Evolutionary conservation across 2,797 vertebrate species (phyloP), one percentile per base, ranked within the genome.

Genomic region (Mormyrus hasselquistii): DNA sequence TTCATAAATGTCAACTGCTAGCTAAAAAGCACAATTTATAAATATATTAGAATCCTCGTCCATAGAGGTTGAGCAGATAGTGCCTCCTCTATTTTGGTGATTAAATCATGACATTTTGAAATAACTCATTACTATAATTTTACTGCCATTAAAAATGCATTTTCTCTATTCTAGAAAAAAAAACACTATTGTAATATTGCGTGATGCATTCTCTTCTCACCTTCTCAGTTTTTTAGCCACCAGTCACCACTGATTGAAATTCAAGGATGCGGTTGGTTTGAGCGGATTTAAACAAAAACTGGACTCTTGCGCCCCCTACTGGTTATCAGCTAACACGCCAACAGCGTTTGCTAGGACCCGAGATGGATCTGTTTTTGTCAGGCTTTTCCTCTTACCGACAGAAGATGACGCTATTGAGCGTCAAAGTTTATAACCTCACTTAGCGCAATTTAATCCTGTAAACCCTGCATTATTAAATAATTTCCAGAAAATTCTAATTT

Each of bases 251-350:
- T 73, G 65, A 73, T 73, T 73, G 12, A 1, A 14, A 38, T 73
- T 41, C 38, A 79, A 79, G 38, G 2, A 44, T 47, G 76, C 76
- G 41, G 38, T 79, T 79, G 73, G 44, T 79, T 44, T 79, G 7
- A n/a, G 22, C n/a, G n/a, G 22, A 25, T 12, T 52, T 29, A 25
- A 84, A 49, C 82, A 47, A 89, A 86, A 57, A 19, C 22, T 55
- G 10, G 50, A 65, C 87, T 59, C 59, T 89, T 89, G 87, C 92
- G 93, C 69, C 93, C 89, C 85, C 93, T 93, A 34, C 38, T 92
- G 94, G 91, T 88, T 10, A 49, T 44, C n/a, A 76, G 47, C 1
- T 3, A 1, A 1, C 12, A 87, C 3, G 34, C 10, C 14, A 44
- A 34, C 16, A 22, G 29, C 16, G 57, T 69, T 47, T 41, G 4